These are phyloP conservation scores for Rhingia campestris DNA, from an alignment of 2,888 invertebrate species.

Conservation along the genomic window DNA sequence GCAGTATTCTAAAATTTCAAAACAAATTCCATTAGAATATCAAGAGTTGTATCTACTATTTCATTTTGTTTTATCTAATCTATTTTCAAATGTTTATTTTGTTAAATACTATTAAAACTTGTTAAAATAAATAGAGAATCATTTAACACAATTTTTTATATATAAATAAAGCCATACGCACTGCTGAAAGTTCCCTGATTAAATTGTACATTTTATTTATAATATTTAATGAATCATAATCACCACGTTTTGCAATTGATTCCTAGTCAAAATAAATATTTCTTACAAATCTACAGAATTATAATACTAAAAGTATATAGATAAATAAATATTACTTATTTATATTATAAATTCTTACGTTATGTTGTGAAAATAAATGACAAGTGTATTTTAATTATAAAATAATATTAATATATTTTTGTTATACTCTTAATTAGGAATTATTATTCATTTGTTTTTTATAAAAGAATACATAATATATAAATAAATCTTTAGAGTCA, in stretches of 20 bases:
- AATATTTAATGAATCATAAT: constrained; percentile 22
- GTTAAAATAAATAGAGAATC: not conserved
- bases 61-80: not conserved
- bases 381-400: constrained; percentile 23
- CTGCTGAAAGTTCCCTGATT: constrained; percentile 36
- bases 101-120: not conserved
- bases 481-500: constrained; percentile 43
- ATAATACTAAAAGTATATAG: constrained; percentile 35
- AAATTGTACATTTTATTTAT: constrained; percentile 20
- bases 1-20: not conserved
- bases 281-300: constrained; percentile 43
- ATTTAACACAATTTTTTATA: not conserved
- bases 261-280: constrained; percentile 60
- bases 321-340: constrained; percentile 37
- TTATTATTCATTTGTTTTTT: constrained; percentile 44
- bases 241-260: constrained; percentile 49
- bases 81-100: not conserved
- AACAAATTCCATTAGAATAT: constrained; percentile 2
- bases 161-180: not conserved
- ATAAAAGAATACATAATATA: not conserved
- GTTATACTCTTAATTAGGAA: constrained; percentile 42
- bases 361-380: constrained; percentile 51
- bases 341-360: constrained; percentile 38
- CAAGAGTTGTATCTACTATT: not conserved
- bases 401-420: constrained; percentile 33